phyloP scores from a whole-genome alignment of 92 coral and sea anemone genomes.

The Phymanthus crucifer region DNA sequence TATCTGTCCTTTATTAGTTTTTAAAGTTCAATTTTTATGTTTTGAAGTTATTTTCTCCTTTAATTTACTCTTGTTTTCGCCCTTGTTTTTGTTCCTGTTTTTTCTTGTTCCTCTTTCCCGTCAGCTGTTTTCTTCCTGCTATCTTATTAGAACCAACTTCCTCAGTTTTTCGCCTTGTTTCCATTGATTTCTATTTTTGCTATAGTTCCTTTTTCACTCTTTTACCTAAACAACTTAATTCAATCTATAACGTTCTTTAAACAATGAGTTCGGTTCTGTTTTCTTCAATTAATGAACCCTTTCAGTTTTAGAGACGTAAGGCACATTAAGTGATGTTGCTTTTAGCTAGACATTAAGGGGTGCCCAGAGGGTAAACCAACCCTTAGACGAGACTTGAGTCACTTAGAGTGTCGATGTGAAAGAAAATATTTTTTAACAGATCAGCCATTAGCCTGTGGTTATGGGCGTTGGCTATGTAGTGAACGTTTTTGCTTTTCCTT shows the following conservation, averaged over 20 bases:
- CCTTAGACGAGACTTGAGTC: neutral
- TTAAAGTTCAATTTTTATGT: too few species aligned
- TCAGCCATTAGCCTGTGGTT: neutral
- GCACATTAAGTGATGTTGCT: neutral
- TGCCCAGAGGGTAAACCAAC: constrained; percentile 1
- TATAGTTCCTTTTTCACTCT: neutral
- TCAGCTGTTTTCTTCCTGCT: neutral
- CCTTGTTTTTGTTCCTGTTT: neutral
- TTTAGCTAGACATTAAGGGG: neutral
- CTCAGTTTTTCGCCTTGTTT: neutral
- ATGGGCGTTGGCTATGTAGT: too few species aligned
- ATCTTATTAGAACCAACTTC: neutral
- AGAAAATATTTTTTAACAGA: neutral
- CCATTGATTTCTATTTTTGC: neutral
- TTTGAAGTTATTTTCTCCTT: neutral
- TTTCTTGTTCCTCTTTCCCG: neutral
- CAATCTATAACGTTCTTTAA: neutral
- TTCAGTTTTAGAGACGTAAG: neutral
- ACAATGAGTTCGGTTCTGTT: neutral
- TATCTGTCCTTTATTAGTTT: neutral
- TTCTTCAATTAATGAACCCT: neutral
- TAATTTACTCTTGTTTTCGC: neutral
- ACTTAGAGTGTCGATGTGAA: neutral
- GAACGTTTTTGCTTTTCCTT: too few species aligned
- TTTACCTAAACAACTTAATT: neutral